Evolutionary conservation across 2,113 vertebrate species (phyloP).

Genomic region (Etheostoma spectabile): DNA sequence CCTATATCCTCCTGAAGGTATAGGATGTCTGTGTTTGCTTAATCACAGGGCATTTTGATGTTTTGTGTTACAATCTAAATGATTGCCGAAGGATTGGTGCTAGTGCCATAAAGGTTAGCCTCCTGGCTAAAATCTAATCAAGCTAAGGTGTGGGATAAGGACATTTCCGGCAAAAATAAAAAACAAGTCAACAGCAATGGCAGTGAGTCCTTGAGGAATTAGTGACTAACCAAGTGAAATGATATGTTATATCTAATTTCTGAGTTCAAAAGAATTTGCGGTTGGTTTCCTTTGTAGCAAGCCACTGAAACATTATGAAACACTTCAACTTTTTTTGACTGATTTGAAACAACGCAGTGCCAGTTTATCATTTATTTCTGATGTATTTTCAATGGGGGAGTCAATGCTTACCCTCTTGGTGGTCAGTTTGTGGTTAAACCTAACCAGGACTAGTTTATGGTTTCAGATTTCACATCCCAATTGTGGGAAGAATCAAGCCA

Average conservation of each 20-base stretch:
- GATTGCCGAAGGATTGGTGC: no score
- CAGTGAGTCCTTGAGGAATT: no score
- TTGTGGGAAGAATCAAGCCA: slow-evolving; percentile 71
- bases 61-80: no score
- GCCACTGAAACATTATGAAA: neutral
- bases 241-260: neutral
- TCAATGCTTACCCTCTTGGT: slow-evolving; percentile 2
- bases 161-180: no score
- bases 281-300: neutral
- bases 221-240: no score
- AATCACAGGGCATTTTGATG: slow-evolving; percentile 13
- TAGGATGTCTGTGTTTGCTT: neutral
- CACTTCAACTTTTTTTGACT: neutral
- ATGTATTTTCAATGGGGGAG: slow-evolving; percentile 19
- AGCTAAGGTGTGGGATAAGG: no score
- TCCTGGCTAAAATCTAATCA: no score
- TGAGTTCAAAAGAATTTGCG: neutral
- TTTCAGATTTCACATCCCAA: slow-evolving; percentile 68
- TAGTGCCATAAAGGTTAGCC: no score
- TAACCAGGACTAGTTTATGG: slow-evolving; percentile 65
- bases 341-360: neutral
- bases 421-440: slow-evolving; percentile 44
- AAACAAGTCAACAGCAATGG: no score
- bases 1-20: neutral
- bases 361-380: slow-evolving; percentile 7